phyloP scores from a whole-genome alignment of 2,113 vertebrate genomes.

The Ariopsis seemanni region DNA sequence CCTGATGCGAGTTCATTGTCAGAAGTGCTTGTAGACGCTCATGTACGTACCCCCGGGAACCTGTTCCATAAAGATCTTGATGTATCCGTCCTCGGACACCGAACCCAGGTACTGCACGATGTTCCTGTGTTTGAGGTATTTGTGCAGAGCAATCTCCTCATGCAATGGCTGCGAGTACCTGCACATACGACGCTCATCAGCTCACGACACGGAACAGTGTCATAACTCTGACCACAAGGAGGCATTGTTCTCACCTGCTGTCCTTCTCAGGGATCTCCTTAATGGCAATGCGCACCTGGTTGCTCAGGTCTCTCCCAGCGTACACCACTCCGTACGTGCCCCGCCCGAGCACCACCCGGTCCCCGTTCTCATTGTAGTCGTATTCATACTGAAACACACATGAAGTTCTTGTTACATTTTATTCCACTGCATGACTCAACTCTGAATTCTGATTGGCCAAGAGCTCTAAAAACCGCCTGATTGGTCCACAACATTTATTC shows the following conservation, averaged over 20 bases:
- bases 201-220: background rate
- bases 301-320: constrained; percentile 84
- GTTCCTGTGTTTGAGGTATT: constrained; percentile 86
- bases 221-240: background rate
- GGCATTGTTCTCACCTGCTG: constrained; percentile 73
- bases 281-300: constrained; percentile 89
- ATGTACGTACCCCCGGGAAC: constrained; percentile 84
- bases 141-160: constrained; percentile 90
- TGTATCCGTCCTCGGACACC: constrained; percentile 84
- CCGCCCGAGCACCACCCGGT: constrained; percentile 84
- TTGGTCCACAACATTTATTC: background rate
- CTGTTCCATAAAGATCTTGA: constrained; percentile 97
- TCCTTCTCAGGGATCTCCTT: constrained; percentile 92
- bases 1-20: background rate
- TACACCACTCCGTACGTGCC: constrained; percentile 90
- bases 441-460: background rate
- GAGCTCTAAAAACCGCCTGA: background rate
- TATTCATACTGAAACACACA: constrained; percentile 79
- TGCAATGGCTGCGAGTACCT: constrained; percentile 91
- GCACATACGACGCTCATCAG: background rate
- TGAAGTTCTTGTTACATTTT: background rate
- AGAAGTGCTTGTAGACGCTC: background rate
- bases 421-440: too few species aligned
- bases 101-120: constrained; percentile 92
- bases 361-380: constrained; percentile 78